Conservation (phyloP, 2,797 vertebrate genomes). For the Semaprochilodus insignis region DNA sequence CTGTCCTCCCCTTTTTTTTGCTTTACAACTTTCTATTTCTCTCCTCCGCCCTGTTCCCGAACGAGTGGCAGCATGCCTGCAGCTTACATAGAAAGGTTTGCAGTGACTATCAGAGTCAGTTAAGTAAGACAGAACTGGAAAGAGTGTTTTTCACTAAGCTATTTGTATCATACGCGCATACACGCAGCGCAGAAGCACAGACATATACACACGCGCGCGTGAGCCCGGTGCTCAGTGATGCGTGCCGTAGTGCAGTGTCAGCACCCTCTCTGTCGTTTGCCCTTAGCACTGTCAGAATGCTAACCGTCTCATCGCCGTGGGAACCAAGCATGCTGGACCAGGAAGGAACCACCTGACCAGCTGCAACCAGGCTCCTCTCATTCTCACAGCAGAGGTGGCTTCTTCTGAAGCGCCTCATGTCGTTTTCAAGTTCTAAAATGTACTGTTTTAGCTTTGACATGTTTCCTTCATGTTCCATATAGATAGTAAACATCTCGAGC, state of each 20-base stretch:
- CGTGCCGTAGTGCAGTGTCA: conserved; percentile 46
- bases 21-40: conserved; percentile 22
- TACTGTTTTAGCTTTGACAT: too few species aligned
- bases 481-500: too few species aligned
- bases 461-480: too few species aligned
- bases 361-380: conserved; percentile 11
- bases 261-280: conserved; percentile 43
- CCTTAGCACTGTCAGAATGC: conserved; percentile 36
- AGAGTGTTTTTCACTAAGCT: background rate
- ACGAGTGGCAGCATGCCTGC: conserved; percentile 13
- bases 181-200: conserved; percentile 14
- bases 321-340: conserved; percentile 30
- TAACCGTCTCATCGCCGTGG: conserved; percentile 31
- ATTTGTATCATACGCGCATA: conserved; percentile 7
- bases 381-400: background rate
- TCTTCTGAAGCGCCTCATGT: background rate
- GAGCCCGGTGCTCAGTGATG: conserved; percentile 17
- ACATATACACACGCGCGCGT: background rate
- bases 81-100: conserved; percentile 6
- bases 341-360: conserved; percentile 19
- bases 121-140: conserved; percentile 12
- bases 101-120: background rate
- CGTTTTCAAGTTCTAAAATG: too few species aligned
- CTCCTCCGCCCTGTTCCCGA: conserved; percentile 17
- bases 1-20: conserved; percentile 6